Base-by-base conservation (phyloP, 2,113 vertebrate genomes). In the Coregonus clupeaformis region DNA sequence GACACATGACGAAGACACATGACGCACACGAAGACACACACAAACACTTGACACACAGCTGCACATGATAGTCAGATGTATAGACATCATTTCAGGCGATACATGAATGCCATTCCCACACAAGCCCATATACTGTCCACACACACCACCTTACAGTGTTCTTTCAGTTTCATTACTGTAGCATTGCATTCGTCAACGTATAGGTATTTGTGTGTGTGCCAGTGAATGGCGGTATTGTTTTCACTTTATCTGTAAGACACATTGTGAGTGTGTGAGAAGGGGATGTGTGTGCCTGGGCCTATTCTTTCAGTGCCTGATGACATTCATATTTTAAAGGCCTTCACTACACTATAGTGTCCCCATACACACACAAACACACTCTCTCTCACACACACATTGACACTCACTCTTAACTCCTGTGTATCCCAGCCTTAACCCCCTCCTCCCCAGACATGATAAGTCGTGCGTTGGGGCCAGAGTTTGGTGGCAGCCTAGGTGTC, bases 401-500 rank as follows among this genome's bases (percentile, higher is more conserved):
- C 36, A 36, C 36, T 42, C 36, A 42, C 36, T 42, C 36, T 11
- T 11, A 42, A 42, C 20, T 2, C 27, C 24, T 65, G 14, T 32
- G 5, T 16, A 25, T 42, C 36, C 9, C 18, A 29, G 1, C 90
- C 90, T 93, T 93, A 84, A 93, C 87, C 47, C 0, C 0, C 22
- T 45, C 57, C 6, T 20, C 47, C 2, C 71, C 86, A 97, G 96
- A 97, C 80, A 97, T 97, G 96, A 97, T 97, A 86, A 97, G 96
- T 84, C 91, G 96, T 73, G 96, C 96, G 0, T 63, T 97, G 77
- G 96, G 96, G 1, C 96, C 96, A 0, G 96, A 98, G 87, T 96
- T 98, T 0, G 96, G 96, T 0, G 96, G 96, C 75, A 97, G 96
- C 69, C 96, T 98, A 0, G 96, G 96, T 2, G 93, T 98, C 85